These are phyloP conservation scores for Halcyon smyrnensis DNA, from an alignment of 2,797 vertebrate species.

Conservation along the genomic window DNA sequence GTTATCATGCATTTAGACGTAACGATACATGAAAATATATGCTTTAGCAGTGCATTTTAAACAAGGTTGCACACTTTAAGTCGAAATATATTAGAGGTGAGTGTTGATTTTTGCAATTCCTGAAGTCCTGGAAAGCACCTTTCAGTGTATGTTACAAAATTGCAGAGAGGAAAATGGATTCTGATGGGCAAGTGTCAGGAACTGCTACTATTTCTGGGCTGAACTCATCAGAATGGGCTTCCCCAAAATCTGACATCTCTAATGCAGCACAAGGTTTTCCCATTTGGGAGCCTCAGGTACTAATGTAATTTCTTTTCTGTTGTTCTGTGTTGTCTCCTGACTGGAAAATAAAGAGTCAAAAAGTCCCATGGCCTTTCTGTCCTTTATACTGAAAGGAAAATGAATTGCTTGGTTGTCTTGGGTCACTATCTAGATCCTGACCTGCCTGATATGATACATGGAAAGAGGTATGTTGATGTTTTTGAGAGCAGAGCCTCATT, in stretches of 20 bases:
- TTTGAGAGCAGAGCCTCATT: background rate
- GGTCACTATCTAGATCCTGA: slow-evolving; percentile 40
- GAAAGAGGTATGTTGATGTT: slow-evolving; percentile 21
- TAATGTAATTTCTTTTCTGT: background rate
- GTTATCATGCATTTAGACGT: slow-evolving; percentile 84
- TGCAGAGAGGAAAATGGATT: slow-evolving; percentile 23
- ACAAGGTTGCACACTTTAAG: slow-evolving; percentile 86
- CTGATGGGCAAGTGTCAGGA: background rate
- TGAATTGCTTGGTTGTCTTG: slow-evolving; percentile 2
- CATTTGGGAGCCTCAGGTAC: background rate
- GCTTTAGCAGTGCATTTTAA: slow-evolving; percentile 88
- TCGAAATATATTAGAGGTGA: slow-evolving; percentile 79
- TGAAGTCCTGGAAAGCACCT: slow-evolving; percentile 49
- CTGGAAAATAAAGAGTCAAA: background rate
- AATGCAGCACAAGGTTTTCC: background rate
- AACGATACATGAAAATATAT: slow-evolving; percentile 82
- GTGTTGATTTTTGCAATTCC: slow-evolving; percentile 64
- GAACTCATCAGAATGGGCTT: background rate
- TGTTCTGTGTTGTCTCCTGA: background rate
- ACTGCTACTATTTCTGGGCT: background rate
- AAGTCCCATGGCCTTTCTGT: background rate
- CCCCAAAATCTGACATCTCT: background rate
- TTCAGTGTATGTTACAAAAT: slow-evolving; percentile 51
- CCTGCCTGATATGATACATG: background rate
- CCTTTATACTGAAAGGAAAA: background rate